Evolutionary conservation across 2,888 invertebrate genomes (phyloP), one percentile per base, ranked within the genome.

Genomic region (Melanchra persicariae): DNA sequence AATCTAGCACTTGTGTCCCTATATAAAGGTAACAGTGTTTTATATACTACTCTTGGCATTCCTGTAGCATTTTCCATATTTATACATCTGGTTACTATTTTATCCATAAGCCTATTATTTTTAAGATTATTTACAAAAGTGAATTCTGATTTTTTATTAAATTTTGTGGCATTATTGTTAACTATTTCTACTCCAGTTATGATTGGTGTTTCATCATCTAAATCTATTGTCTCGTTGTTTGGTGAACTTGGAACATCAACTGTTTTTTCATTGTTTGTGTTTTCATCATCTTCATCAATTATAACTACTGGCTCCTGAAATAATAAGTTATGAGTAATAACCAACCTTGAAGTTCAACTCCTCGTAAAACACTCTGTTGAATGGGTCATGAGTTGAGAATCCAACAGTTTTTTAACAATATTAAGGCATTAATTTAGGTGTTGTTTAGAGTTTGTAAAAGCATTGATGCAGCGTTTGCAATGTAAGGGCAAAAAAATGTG

Each of bases 1-100:
- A 88, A 92, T 2, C 62, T 54, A n/a, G 79, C 62, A 49, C 87
- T 84, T 6, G 87, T 72, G 60, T 85, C 74, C 55, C 83, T 83
- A 64, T 91, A 94, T 1, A 82, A 47, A 5, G 87, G 87, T 49
- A 92, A 58, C 0, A 95, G 43, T 26, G 88, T 88, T 76, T 82
- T 89, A 17, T 91, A 84, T 10, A 94, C 77, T 0, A 93, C 86
- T 66, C 88, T 85, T 0, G 68, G 24, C 92, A 95, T 93, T 24
- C 88, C 91, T 2, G 74, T 60, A 0, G 90, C 83, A 45, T 88
- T 83, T 69, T 91, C 89, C 68, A 91, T 74, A 6, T 78, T 71
- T 2, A 91, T 54, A 70, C 92, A 93, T 71, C 80, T 85, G 30
- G 89, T 82, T 34, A 93, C 83, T 19, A 94, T 85, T 63, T 91